Evolutionary conservation across 2,113 vertebrate genomes (phyloP).

Genomic region (Chauna torquata): DNA sequence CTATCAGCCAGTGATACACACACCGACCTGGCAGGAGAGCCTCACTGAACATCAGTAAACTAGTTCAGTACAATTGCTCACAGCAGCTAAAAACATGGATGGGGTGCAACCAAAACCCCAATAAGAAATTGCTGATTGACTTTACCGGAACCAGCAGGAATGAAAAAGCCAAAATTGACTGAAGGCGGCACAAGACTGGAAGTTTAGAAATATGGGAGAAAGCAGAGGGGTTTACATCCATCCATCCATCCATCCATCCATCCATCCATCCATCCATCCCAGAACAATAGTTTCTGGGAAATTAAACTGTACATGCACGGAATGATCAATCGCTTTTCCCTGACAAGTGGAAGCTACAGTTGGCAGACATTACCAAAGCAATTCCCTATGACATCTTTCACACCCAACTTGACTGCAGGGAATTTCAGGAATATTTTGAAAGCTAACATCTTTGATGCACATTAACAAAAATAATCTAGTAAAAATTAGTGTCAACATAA

Average conservation of each 20-base stretch:
- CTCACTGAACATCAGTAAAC: not conserved
- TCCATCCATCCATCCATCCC: not conserved
- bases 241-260: not conserved
- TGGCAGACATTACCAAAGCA: not conserved
- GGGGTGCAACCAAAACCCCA: not conserved
- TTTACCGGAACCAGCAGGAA: not conserved
- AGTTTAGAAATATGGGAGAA: not conserved
- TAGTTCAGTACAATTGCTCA: not conserved
- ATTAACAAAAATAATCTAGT: not conserved
- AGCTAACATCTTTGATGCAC: not conserved
- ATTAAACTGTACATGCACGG: not conserved
- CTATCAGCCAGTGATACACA: not conserved
- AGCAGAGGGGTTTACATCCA: not conserved
- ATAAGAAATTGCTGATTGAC: not conserved
- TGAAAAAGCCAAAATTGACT: not conserved
- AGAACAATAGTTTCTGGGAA: not conserved
- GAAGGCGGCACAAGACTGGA: not conserved
- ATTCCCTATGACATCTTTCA: not conserved
- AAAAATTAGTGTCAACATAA: not conserved
- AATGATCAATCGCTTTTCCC: not conserved
- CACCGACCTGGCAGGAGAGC: not conserved
- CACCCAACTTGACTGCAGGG: not conserved
- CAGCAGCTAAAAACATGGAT: not conserved
- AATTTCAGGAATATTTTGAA: not conserved
- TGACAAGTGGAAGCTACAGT: not conserved